These are phyloP conservation scores for Eilema caniola DNA, from an alignment of 2,888 invertebrate species.

Conservation along the genomic window DNA sequence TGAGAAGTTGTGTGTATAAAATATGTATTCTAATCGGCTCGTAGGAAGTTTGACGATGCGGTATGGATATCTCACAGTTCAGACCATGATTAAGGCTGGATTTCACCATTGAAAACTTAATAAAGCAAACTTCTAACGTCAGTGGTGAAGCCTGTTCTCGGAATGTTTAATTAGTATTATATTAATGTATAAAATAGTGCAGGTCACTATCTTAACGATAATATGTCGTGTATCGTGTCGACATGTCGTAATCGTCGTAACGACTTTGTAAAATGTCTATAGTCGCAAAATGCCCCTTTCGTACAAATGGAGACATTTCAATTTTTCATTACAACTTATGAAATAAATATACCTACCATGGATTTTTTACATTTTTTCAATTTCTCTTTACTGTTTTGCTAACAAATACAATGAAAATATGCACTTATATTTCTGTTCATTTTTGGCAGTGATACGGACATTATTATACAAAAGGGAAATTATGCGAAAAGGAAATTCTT, in stretches of 20 bases:
- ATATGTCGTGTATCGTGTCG: no score
- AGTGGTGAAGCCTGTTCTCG: neutral
- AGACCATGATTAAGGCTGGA: neutral
- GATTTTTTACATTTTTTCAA: no score
- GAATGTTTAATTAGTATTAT: neutral
- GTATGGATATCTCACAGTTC: slow-evolving; percentile 45
- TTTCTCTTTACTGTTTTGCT: no score
- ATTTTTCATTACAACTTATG: no score
- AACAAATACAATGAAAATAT: no score
- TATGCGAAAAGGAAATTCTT: neutral
- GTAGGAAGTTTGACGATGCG: slow-evolving; percentile 23
- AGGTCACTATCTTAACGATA: neutral
- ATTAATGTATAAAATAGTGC: neutral
- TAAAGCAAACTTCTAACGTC: neutral
- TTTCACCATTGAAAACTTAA: neutral
- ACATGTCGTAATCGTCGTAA: no score
- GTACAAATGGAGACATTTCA: no score
- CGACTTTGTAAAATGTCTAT: no score
- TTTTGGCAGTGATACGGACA: no score
- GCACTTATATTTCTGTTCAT: no score
- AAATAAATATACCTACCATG: no score
- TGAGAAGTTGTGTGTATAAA: slow-evolving; percentile 44
- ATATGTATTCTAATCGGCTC: slow-evolving; percentile 42
- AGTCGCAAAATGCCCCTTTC: no score
- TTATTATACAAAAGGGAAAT: neutral